A percentile compares a stretch with the other conserved stretches of the same genome.
Conservation (phyloP, 2,113 vertebrate genomes). For the Epinephelus moara region DNA sequence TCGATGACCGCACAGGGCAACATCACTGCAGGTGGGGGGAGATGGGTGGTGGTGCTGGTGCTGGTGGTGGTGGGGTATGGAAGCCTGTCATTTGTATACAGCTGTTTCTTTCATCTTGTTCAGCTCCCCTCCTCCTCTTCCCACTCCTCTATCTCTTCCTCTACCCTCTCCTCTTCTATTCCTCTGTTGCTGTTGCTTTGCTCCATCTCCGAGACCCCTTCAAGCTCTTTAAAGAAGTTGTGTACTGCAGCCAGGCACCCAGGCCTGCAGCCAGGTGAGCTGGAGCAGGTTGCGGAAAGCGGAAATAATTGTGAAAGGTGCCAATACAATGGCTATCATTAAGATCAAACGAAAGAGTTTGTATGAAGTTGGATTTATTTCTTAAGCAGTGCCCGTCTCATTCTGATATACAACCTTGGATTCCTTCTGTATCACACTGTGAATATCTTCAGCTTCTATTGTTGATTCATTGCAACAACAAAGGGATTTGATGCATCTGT, state of each 20-base stretch:
- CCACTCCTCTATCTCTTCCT: slow-evolving; percentile 55
- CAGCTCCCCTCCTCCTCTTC: slow-evolving; percentile 61
- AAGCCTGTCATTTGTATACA: slow-evolving; percentile 86
- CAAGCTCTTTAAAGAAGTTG: slow-evolving; percentile 60
- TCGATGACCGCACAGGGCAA: slow-evolving; percentile 90
- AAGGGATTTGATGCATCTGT: slow-evolving; percentile 37
- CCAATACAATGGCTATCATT: slow-evolving; percentile 53
- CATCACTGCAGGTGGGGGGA: slow-evolving; percentile 69
- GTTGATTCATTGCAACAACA: slow-evolving; percentile 34
- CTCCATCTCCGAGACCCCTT: slow-evolving; percentile 47
- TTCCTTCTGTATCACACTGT: slow-evolving; percentile 24
- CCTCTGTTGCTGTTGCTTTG: slow-evolving; percentile 41
- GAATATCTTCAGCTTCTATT: slow-evolving; percentile 30
- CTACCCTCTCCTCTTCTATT: slow-evolving; percentile 53
- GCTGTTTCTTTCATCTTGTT: slow-evolving; percentile 86
- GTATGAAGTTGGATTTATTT: slow-evolving; percentile 44
- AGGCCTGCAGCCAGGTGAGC: slow-evolving; percentile 40
- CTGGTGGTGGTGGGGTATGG: slow-evolving; percentile 58
- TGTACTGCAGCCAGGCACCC: slow-evolving; percentile 35
- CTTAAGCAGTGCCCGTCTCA: neutral
- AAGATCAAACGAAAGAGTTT: slow-evolving; percentile 53
- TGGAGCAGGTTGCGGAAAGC: slow-evolving; percentile 40
- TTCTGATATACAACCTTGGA: slow-evolving; percentile 23
- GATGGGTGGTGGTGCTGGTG: slow-evolving; percentile 28
- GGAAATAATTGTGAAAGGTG: slow-evolving; percentile 60